Evolutionary conservation across 2,113 vertebrate species (phyloP).

Genomic region (Hystrix brachyura): DNA sequence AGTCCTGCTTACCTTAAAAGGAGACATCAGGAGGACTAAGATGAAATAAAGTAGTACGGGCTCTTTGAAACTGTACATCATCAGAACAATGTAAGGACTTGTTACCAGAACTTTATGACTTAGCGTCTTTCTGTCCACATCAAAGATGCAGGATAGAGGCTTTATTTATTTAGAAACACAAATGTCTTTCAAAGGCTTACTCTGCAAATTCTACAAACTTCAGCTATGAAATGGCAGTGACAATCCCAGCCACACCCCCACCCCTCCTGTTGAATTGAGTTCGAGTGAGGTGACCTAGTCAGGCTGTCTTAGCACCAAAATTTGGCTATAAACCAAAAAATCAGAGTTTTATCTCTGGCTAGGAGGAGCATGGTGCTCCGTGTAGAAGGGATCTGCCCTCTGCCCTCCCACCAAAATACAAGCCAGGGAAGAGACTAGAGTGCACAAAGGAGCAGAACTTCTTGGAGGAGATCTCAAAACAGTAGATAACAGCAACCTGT

Average conservation of each 20-base stretch:
- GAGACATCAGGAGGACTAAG: neutral
- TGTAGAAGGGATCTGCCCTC: neutral
- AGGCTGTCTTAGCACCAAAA: neutral
- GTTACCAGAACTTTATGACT: slow-evolving; percentile 26
- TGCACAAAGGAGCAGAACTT: too few species aligned
- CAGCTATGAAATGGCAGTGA: neutral
- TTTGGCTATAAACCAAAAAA: neutral
- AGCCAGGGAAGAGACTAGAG: neutral
- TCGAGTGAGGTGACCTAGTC: neutral
- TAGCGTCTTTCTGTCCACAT: slow-evolving; percentile 57
- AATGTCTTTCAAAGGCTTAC: neutral
- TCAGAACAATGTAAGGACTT: neutral
- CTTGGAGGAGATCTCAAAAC: neutral
- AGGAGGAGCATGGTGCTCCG: neutral
- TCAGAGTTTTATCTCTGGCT: neutral
- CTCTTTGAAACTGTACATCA: neutral
- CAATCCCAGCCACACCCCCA: neutral
- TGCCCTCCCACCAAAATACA: neutral
- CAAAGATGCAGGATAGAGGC: neutral
- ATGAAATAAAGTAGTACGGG: neutral
- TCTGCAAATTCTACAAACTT: neutral
- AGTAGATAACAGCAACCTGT: neutral
- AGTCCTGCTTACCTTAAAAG: slow-evolving; percentile 1
- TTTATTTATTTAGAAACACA: neutral
- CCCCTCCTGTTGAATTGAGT: neutral